Evolutionary conservation across 2,888 invertebrate genomes (phyloP).

Genomic region (Omphaloscelis lunosa): DNA sequence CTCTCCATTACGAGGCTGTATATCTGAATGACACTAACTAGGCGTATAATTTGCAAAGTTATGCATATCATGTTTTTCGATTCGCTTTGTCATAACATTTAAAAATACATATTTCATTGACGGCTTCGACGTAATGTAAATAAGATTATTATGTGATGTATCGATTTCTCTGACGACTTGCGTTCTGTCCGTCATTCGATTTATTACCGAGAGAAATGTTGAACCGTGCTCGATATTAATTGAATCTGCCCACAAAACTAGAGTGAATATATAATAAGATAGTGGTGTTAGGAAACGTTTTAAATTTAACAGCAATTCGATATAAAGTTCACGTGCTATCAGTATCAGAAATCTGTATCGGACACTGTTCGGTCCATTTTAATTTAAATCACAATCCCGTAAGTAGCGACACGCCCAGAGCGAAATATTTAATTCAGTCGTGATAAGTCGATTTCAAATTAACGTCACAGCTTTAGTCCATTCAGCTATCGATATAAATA

Average conservation of each 20-base stretch:
- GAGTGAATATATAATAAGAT: conserved; percentile 52
- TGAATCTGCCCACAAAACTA: conserved; percentile 41
- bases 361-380: conserved; percentile 60
- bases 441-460: conserved; percentile 82
- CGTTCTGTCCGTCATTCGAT: conserved; percentile 27
- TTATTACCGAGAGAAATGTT: conserved; percentile 48
- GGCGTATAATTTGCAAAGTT: conserved; percentile 13
- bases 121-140: conserved; percentile 24
- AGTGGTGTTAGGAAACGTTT: conserved; percentile 53
- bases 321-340: conserved; percentile 70
- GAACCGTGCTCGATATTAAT: conserved; percentile 37
- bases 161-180: conserved; percentile 49
- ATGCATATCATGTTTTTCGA: conserved; percentile 42
- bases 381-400: conserved; percentile 62
- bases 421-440: conserved; percentile 76
- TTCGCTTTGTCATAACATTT: conserved; percentile 34
- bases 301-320: conserved; percentile 54
- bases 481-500: conserved; percentile 77
- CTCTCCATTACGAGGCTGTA: neutral
- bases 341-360: conserved; percentile 66
- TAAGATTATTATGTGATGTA: conserved; percentile 42
- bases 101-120: conserved; percentile 38
- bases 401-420: conserved; percentile 71
- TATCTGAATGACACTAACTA: conserved; percentile 29
- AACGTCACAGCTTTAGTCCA: conserved; percentile 77